Conservation (phyloP, 2,888 invertebrate species). For the Synanthedon formicaeformis region DNA sequence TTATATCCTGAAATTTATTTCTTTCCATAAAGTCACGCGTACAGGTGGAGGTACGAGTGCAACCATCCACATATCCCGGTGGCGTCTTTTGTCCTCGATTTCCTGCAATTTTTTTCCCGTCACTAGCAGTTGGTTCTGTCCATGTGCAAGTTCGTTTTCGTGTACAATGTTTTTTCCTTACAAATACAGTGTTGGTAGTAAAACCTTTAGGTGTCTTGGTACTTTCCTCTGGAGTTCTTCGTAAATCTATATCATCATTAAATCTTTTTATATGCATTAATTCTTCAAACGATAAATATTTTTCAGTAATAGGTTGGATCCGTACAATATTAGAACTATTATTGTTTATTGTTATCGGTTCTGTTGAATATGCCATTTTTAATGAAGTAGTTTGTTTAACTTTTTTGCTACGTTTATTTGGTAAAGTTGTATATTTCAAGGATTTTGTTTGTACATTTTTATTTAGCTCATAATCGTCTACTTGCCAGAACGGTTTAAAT, state of each 20-base stretch:
- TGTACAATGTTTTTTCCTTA: slow-evolving; percentile 43
- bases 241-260: slow-evolving; percentile 22
- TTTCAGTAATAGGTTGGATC: slow-evolving; percentile 34
- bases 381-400: slow-evolving; percentile 13
- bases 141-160: slow-evolving; percentile 58
- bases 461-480: slow-evolving; percentile 27
- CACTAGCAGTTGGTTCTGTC: slow-evolving; percentile 35
- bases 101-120: slow-evolving; percentile 20
- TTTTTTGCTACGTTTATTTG: slow-evolving; percentile 22
- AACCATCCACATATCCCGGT: slow-evolving; percentile 54
- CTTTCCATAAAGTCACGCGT: slow-evolving; percentile 47
- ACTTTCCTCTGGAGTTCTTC: slow-evolving; percentile 13
- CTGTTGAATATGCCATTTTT: slow-evolving; percentile 22
- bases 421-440: slow-evolving; percentile 44
- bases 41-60: slow-evolving; percentile 56
- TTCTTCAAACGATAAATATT: slow-evolving; percentile 59
- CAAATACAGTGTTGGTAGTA: slow-evolving; percentile 38
- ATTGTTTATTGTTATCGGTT: slow-evolving; percentile 31
- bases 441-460: slow-evolving; percentile 29
- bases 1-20: slow-evolving; percentile 27
- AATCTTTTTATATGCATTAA: slow-evolving; percentile 50
- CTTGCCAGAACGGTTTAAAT: slow-evolving; percentile 47
- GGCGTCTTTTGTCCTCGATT: slow-evolving; percentile 38
- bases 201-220: slow-evolving; percentile 12
- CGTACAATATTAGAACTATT: slow-evolving; percentile 5